Evolutionary conservation across 2,797 vertebrate species (phyloP).

Genomic region (Dendrocincla tyrannina): DNA sequence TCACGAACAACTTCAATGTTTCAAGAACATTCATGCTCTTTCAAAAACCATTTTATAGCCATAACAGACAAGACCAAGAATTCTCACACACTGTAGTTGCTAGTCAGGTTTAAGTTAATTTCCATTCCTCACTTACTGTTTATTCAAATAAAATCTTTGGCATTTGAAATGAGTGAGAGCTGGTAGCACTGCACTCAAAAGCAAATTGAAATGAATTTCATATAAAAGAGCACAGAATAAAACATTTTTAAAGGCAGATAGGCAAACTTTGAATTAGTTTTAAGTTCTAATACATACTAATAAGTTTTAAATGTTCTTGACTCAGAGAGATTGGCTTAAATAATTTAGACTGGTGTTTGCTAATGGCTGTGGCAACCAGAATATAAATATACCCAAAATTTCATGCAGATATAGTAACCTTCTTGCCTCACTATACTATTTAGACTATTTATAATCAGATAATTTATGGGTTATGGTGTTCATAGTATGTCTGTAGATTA

Average conservation of each 20-base stretch:
- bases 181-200: background rate
- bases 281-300: conserved; percentile 66
- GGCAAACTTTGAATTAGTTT: conserved; percentile 65
- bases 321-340: conserved; percentile 44
- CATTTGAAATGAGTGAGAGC: background rate
- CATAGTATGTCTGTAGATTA: background rate
- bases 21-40: background rate
- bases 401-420: conserved; percentile 42
- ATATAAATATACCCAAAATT: conserved; percentile 61
- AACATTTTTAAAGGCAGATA: conserved; percentile 27
- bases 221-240: background rate
- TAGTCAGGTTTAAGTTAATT: background rate
- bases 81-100: background rate
- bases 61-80: background rate
- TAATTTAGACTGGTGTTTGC: conserved; percentile 67
- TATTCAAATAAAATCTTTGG: background rate
- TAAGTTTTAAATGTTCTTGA: conserved; percentile 40
- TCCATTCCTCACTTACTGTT: background rate
- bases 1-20: background rate
- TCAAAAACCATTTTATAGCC: background rate
- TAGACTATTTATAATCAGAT: conserved; percentile 46
- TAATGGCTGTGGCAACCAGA: conserved; percentile 41
- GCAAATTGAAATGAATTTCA: background rate
- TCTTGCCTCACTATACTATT: conserved; percentile 37
- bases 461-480: conserved; percentile 46